A percentile compares a stretch with the other conserved stretches of the same genome.
Evolutionary conservation across 2,797 vertebrate genomes (phyloP).

Genomic region (Peromyscus attwateri): DNA sequence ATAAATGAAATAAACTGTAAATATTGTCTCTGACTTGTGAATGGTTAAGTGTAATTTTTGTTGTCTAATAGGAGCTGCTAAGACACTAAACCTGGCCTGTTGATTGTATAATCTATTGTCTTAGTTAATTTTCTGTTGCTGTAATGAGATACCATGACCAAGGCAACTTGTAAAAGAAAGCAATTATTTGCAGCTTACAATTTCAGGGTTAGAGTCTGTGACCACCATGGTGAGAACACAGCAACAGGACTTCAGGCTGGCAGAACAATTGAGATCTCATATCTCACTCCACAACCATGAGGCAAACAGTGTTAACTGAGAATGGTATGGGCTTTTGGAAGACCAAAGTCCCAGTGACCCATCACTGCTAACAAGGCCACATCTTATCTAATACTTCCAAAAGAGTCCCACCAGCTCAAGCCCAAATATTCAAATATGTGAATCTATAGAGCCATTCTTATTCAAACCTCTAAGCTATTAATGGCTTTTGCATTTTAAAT

Average conservation of each 20-base stretch:
- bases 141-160: background rate
- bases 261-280: background rate
- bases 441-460: background rate
- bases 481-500: background rate
- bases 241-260: background rate
- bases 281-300: background rate
- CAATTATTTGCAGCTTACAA: background rate
- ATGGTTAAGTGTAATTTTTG: background rate
- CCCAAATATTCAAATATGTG: background rate
- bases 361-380: background rate
- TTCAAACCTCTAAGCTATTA: background rate
- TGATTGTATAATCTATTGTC: background rate
- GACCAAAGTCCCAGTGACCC: background rate
- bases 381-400: background rate
- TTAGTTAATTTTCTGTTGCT: background rate
- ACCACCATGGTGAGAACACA: too few species aligned
- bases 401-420: background rate
- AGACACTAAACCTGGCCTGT: background rate
- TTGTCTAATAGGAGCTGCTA: background rate
- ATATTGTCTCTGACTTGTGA: background rate
- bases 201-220: background rate
- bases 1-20: background rate
- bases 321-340: background rate
- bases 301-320: too few species aligned
- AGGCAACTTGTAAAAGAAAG: background rate